Evolutionary conservation across 2,888 invertebrate genomes (phyloP).

Genomic region (Cantharis nigra): DNA sequence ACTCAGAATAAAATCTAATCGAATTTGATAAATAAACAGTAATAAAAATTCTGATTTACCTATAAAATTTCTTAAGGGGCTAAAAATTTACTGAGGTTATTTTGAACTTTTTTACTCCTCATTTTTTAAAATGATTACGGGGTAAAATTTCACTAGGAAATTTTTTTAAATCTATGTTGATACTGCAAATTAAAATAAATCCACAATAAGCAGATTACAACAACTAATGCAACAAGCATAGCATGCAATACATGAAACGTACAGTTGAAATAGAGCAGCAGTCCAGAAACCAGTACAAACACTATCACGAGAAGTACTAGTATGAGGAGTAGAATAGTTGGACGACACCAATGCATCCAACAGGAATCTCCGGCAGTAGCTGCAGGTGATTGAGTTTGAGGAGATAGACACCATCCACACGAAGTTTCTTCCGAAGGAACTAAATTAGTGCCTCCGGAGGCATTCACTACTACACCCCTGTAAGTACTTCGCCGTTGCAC

Average conservation of each 20-base stretch:
- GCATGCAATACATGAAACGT: slow-evolving; percentile 50
- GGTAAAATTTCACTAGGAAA: too few relatives aligned
- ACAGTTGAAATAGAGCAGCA: slow-evolving; percentile 66
- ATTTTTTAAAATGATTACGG: too few relatives aligned
- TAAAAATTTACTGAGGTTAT: too few relatives aligned
- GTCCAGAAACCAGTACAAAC: slow-evolving; percentile 63
- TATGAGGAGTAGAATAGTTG: slow-evolving; percentile 61
- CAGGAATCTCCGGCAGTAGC: slow-evolving; percentile 42
- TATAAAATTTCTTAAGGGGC: too few relatives aligned
- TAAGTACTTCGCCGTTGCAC: slow-evolving; percentile 43
- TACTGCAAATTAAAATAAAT: not conserved
- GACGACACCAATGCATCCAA: slow-evolving; percentile 61
- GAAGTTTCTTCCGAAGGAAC: slow-evolving; percentile 30
- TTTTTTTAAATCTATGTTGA: not conserved
- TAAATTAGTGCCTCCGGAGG: slow-evolving; percentile 46
- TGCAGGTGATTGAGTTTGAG: slow-evolving; percentile 35
- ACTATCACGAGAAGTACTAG: slow-evolving; percentile 62
- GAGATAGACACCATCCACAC: slow-evolving; percentile 46
- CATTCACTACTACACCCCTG: slow-evolving; percentile 53
- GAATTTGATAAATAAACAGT: too few relatives aligned
- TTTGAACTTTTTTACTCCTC: too few relatives aligned
- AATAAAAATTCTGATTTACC: too few relatives aligned
- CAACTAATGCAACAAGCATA: not conserved
- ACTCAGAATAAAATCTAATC: too few relatives aligned
- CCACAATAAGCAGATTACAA: not conserved